These are phyloP conservation scores for Sphaerophoria taeniata DNA, from an alignment of 2,888 invertebrate species.

Conservation along the genomic window DNA sequence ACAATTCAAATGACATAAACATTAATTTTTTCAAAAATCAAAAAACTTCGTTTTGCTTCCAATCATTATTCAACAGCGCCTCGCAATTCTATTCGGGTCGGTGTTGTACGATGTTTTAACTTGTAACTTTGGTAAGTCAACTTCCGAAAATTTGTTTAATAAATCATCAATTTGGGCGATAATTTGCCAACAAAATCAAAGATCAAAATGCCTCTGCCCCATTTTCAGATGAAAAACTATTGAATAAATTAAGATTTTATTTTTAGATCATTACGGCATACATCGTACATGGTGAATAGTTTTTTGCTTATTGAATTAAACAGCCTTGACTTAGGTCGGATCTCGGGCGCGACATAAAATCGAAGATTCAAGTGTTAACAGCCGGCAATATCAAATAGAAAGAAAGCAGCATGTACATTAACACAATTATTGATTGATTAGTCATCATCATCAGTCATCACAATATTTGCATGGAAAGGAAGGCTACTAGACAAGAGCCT, in stretches of 20 bases:
- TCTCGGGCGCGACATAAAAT: constrained; percentile 22
- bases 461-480: too few relatives aligned
- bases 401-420: too few relatives aligned
- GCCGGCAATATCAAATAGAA: not conserved
- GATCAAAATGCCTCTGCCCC: not conserved
- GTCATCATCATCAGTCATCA: not conserved
- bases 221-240: not conserved
- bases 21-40: constrained; percentile 3
- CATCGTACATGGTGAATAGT: constrained; percentile 14
- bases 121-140: too few relatives aligned
- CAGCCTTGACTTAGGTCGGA: constrained; percentile 40
- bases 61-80: not conserved
- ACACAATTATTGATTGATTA: not conserved
- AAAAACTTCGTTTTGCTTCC: not conserved
- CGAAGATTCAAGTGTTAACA: not conserved
- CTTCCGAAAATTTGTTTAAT: too few relatives aligned
- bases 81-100: too few relatives aligned
- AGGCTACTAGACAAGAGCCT: too few relatives aligned
- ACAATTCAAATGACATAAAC: constrained; percentile 46
- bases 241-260: constrained; percentile 50
- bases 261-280: constrained; percentile 65
- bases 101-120: too few relatives aligned
- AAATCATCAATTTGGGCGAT: not conserved
- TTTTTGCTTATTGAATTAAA: constrained; percentile 38
- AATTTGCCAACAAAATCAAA: not conserved